Evolutionary conservation across 2,888 invertebrate genomes (phyloP).

Genomic region (Aporophyla lueneburgensis): DNA sequence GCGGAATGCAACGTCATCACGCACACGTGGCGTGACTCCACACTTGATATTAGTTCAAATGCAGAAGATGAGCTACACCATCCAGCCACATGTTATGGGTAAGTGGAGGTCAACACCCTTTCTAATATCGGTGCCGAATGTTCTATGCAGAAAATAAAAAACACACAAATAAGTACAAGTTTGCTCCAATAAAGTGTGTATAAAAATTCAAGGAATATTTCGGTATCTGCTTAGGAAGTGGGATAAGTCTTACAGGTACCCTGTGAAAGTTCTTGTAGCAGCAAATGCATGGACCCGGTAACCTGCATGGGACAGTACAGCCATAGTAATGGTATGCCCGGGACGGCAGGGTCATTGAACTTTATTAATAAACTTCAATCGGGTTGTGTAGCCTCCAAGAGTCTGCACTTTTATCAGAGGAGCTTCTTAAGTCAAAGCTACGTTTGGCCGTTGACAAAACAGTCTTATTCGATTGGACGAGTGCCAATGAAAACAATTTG

Average conservation of each 20-base stretch:
- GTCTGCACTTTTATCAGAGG: background rate
- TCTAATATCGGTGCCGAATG: slow-evolving; percentile 32
- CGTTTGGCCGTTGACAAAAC: background rate
- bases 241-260: slow-evolving; percentile 22
- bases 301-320: background rate
- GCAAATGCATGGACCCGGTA: background rate
- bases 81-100: slow-evolving; percentile 83
- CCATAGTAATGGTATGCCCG: background rate
- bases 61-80: slow-evolving; percentile 73
- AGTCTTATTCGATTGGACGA: background rate
- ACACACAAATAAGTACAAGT: slow-evolving; percentile 19
- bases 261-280: background rate
- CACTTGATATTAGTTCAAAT: slow-evolving; percentile 79
- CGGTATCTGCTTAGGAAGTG: slow-evolving; percentile 42
- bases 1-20: slow-evolving; percentile 53
- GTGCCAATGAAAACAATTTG: slow-evolving; percentile 4
- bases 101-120: slow-evolving; percentile 52
- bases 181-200: slow-evolving; percentile 20
- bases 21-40: slow-evolving; percentile 79
- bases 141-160: slow-evolving; percentile 21
- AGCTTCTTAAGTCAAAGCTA: background rate
- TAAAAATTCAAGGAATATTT: slow-evolving; percentile 30
- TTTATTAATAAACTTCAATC: background rate
- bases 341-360: background rate
- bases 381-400: background rate